These are phyloP conservation scores for Melanerpes aurifrons DNA, from an alignment of 2,113 vertebrate genomes.

Conservation along the genomic window DNA sequence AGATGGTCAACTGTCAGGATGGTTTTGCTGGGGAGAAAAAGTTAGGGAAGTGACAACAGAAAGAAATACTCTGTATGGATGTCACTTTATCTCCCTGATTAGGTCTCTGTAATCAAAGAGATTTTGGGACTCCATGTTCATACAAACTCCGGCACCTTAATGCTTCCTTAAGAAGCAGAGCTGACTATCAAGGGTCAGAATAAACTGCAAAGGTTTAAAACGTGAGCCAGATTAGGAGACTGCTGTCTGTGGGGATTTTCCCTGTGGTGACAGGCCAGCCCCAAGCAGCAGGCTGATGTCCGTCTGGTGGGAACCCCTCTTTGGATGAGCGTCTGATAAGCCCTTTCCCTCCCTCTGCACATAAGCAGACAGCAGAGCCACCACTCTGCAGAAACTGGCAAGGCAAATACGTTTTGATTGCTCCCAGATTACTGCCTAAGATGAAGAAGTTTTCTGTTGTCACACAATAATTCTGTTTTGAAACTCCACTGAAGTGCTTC, in stretches of 20 bases:
- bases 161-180: background rate
- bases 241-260: background rate
- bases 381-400: rapidly evolving
- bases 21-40: conserved; percentile 2
- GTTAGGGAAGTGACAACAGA: background rate
- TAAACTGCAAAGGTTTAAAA: background rate
- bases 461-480: background rate
- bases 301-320: rapidly evolving
- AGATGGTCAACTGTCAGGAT: conserved; percentile 3
- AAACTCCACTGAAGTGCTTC: conserved; percentile 4
- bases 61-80: conserved; percentile 6
- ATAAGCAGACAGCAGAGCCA: background rate
- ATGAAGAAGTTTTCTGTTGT: conserved; percentile 6
- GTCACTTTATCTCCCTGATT: background rate
- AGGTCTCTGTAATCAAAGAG: background rate
- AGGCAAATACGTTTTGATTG: background rate
- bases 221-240: background rate
- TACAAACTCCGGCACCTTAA: background rate
- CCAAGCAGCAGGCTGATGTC: background rate
- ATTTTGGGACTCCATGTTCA: background rate
- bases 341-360: background rate
- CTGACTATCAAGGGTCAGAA: background rate
- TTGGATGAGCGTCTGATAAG: rapidly evolving
- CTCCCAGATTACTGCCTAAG: conserved; percentile 11
- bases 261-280: background rate